These are phyloP conservation scores for Megaceryle maxima DNA, from an alignment of 2,113 vertebrate species.

Conservation along the genomic window DNA sequence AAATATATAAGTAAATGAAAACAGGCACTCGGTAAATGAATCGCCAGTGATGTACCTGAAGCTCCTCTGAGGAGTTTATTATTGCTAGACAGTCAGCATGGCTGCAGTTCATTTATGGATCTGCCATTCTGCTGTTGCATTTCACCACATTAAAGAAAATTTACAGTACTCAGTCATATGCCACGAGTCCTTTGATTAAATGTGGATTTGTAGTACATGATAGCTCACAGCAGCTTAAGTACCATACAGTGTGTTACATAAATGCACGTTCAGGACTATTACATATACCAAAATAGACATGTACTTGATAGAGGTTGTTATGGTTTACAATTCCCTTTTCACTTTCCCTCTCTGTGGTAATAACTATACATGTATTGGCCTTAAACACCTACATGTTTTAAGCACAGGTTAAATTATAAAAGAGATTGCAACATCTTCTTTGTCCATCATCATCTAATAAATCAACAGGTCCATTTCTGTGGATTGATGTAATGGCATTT, in stretches of 20 bases:
- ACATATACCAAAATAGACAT: neutral
- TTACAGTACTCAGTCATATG: neutral
- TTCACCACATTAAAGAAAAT: neutral
- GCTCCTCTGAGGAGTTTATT: neutral
- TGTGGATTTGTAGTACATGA: constrained; percentile 32
- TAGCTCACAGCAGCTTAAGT: constrained; percentile 58
- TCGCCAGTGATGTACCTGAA: neutral
- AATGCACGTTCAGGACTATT: neutral
- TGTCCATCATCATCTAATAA: constrained; percentile 65
- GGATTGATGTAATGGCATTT: constrained; percentile 69
- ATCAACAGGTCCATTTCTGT: constrained; percentile 66
- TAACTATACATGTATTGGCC: neutral
- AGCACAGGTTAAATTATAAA: constrained; percentile 60
- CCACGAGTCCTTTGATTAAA: constrained; percentile 16
- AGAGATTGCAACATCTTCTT: constrained; percentile 53
- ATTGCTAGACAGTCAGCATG: neutral
- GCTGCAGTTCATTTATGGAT: neutral
- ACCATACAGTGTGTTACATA: constrained; percentile 25
- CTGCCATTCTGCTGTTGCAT: neutral
- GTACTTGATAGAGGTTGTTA: constrained; percentile 33
- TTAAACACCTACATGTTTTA: constrained; percentile 41
- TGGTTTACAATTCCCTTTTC: constrained; percentile 45
- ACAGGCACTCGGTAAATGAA: neutral
- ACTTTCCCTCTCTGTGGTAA: constrained; percentile 45
- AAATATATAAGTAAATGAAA: neutral